Conservation (phyloP, 1,140 invertebrate species). For the Xylocopa sonorina region DNA sequence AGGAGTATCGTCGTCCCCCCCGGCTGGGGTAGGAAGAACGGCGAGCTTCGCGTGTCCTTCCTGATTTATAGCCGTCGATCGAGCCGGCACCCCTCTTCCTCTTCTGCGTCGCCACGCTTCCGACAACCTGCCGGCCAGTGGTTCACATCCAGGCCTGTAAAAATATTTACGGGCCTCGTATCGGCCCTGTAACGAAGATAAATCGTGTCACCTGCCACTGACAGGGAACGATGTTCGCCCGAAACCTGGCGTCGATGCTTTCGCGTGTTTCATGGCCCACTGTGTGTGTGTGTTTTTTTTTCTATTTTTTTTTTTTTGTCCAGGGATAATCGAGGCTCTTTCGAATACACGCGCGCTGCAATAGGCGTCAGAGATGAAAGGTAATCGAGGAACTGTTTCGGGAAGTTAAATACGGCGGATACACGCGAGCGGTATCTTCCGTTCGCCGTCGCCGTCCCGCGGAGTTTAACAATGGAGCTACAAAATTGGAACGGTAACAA, state of each 20-base stretch:
- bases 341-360: background rate
- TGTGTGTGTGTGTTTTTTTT: no score
- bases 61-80: conserved; percentile 70
- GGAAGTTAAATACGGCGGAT: no score
- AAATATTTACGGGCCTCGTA: conserved; percentile 31
- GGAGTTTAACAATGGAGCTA: no score
- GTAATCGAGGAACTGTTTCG: no score
- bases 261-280: background rate
- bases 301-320: background rate
- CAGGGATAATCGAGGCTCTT: no score
- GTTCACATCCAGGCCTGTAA: conserved; percentile 47
- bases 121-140: conserved; percentile 45
- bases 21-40: conserved; percentile 48
- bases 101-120: conserved; percentile 22
- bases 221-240: conserved; percentile 11
- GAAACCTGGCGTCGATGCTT: background rate
- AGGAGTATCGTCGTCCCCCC: conserved; percentile 65
- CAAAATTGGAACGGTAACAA: no score
- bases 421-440: no score
- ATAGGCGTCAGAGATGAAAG: no score
- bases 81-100: conserved; percentile 23
- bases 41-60: conserved; percentile 62
- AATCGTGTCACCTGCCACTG: conserved; percentile 18
- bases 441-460: no score
- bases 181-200: conserved; percentile 39